Evolutionary conservation across 2,113 vertebrate species (phyloP), one percentile per base, ranked within the genome.

Genomic region (Gavialis gangeticus): DNA sequence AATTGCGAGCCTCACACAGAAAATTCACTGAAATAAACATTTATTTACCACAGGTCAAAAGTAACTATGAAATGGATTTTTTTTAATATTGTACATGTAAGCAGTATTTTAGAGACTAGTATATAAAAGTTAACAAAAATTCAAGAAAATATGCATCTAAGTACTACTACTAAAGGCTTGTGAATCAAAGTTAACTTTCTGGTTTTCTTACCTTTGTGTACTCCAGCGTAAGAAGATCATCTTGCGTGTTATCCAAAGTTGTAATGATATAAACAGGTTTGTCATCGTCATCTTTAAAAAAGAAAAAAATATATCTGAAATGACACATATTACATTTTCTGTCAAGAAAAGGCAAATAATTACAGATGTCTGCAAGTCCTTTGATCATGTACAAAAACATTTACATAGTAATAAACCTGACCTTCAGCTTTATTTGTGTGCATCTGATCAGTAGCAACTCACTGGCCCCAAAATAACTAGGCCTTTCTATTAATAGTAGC

Each of bases 191-290:
- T 11, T 10, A 82, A 64, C 12, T 81, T 78, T 83, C 25, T 54
- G 81, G 6, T 85, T 60, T 88, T 55, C 92, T 93, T 97, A 99
- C 99, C 98, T 99, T 99, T 82, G 98, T 93, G 82, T 99, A 99
- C 57, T 99, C 99, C 94, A 99, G 76, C 7, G 97, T 98, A 57
- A 99, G 98, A 62, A 99, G 98, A 96, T 99, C 99, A 64, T 98
- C 98, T 95, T 99, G 98, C 14, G 97, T 97, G 93, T 99, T 99
- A 98, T 99, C 99, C 92, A 99, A 28, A 59, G 99, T 99, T 86
- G 99, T 99, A 97, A 99, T 94, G 89, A 99, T 97, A 93, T 99
- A 98, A 98, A 99, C 97, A 80, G 98, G 98, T 69, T 98, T 98
- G 28, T 98, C 97, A 92, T 99, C 98, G 95, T 98, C 98, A 98